phyloP scores from a whole-genome alignment of 1,140 invertebrate genomes.

The Antheraea pernyi region DNA sequence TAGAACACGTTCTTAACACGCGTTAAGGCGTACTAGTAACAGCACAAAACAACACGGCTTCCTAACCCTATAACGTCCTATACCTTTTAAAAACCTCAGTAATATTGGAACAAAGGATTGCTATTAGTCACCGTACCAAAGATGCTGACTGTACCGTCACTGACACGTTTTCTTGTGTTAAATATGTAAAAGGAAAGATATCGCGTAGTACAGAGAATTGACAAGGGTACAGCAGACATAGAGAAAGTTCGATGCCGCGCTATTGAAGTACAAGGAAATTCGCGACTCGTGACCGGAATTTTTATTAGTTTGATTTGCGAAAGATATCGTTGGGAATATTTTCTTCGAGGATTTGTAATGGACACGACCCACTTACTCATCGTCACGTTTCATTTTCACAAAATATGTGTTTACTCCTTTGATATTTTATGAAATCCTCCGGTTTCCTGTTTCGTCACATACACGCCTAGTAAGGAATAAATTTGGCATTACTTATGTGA shows the following conservation, averaged over 20 bases:
- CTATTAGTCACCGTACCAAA: not conserved
- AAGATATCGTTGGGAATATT: slow-evolving; percentile 28
- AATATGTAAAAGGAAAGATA: slow-evolving; percentile 40
- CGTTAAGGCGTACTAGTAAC: too few species aligned
- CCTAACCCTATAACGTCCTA: too few species aligned
- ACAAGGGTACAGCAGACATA: slow-evolving; percentile 52
- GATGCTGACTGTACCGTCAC: slow-evolving; percentile 19
- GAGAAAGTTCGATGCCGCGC: slow-evolving; percentile 58
- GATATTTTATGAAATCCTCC: not conserved
- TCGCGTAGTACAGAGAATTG: slow-evolving; percentile 59
- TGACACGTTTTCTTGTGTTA: slow-evolving; percentile 33
- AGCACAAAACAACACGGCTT: too few species aligned
- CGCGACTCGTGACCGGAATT: slow-evolving; percentile 55
- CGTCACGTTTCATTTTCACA: not conserved
- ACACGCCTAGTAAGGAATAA: not conserved
- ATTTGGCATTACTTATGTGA: not conserved
- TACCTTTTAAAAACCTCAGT: not conserved
- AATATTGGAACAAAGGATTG: not conserved
- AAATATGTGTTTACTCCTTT: not conserved
- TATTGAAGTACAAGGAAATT: slow-evolving; percentile 55
- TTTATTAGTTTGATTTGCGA: slow-evolving; percentile 40
- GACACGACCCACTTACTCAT: slow-evolving; percentile 8
- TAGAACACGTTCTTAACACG: too few species aligned
- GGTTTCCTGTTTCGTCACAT: not conserved
- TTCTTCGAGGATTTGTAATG: slow-evolving; percentile 25